These are phyloP conservation scores for Molorchus minor DNA, from an alignment of 2,888 invertebrate species.

Conservation along the genomic window DNA sequence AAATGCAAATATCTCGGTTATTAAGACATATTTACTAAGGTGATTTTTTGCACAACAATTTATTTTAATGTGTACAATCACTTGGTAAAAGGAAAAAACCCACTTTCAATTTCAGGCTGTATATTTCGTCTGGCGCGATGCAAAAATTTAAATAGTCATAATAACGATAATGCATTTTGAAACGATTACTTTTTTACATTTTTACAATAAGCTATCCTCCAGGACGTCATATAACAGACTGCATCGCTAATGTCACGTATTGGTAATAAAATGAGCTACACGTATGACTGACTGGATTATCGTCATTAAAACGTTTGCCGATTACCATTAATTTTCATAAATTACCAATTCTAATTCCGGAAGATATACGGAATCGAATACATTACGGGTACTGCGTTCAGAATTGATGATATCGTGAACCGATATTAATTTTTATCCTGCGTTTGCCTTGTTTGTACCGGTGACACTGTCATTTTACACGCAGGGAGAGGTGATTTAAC, in stretches of 20 bases:
- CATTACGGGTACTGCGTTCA: background rate
- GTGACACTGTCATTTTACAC: background rate
- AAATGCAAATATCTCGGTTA: too few relatives aligned
- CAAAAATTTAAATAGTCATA: too few relatives aligned
- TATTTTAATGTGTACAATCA: too few relatives aligned
- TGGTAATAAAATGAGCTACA: slow-evolving; percentile 19
- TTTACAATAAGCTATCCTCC: background rate
- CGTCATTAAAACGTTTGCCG: slow-evolving; percentile 29
- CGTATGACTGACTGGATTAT: slow-evolving; percentile 27
- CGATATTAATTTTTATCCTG: background rate
- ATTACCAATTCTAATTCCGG: slow-evolving; percentile 34
- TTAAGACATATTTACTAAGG: too few relatives aligned
- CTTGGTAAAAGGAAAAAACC: too few relatives aligned
- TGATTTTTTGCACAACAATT: too few relatives aligned
- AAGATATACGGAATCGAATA: slow-evolving; percentile 20
- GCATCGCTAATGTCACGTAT: background rate
- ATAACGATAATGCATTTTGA: too few relatives aligned
- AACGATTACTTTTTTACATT: too few relatives aligned
- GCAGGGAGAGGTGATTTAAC: too few relatives aligned
- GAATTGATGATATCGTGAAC: background rate
- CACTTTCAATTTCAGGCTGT: too few relatives aligned
- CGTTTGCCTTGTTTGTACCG: background rate
- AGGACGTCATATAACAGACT: background rate
- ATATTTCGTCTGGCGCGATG: too few relatives aligned
- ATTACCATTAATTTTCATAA: slow-evolving; percentile 35